Evolutionary conservation across 2,888 invertebrate genomes (phyloP), one percentile per base, ranked within the genome.

Genomic region (Drosophila pseudotalamancana): DNA sequence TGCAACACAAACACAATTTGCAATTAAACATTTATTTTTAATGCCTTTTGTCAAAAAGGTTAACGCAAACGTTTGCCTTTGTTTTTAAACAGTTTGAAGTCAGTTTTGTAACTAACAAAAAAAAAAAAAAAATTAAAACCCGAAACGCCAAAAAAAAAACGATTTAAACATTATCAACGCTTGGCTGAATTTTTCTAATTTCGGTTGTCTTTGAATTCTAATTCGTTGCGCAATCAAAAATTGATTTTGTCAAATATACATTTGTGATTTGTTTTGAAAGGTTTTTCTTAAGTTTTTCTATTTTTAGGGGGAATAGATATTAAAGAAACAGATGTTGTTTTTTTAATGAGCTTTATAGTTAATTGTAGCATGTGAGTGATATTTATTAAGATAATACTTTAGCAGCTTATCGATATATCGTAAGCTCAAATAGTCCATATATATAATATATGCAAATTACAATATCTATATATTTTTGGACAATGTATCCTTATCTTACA

Each of bases 181-280:
- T 85, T 72, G 65, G 48, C 54, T 76, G 61, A 12, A 12, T 62
- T 57, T 32, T 16, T 34, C 11, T 46, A 16, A 57, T 45, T 56
- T 25, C 8, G 27, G 12, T 49, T 43, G 21, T 46, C 45, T 54
- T 19, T 4, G 39, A 51, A 34, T 60, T 57, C 65, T 61, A 67
- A 60, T 60, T 60, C 45, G 27, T 25, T 66, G 62, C 56, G 39
- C 54, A 59, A 71, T 54, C 45, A 25, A 37, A 25, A 37, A 42
- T 60, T 68, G 49, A 85, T 75, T 68, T 42, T 46, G 63, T 71
- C 76, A 60, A 72, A 78, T 82, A 85, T 74, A 65, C 67, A 63
- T 48, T 53, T 32, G 32, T 9, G 12, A 2, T 37, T 21, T 25
- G 18, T 39, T 29, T 16, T 21, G 9, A 49, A 64, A 39, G 2